Conservation (phyloP, 2,797 vertebrate genomes). For the Gallinago stenura region DNA sequence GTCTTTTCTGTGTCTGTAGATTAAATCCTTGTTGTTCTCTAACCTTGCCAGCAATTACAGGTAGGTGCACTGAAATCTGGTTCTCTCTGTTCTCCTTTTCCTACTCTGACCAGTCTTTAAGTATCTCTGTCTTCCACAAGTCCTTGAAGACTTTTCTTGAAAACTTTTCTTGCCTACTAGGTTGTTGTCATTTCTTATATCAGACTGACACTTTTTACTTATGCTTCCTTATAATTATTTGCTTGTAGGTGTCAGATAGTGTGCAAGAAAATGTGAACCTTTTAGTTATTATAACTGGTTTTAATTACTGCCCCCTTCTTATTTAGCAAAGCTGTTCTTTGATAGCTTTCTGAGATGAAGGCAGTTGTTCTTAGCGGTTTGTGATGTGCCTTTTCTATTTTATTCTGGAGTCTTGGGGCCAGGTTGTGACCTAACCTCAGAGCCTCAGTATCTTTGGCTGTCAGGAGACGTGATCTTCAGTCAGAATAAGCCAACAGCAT, state of each 20-base stretch:
- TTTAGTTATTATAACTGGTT: background rate
- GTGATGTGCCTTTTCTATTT: background rate
- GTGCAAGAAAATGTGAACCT: background rate
- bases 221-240: background rate
- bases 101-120: background rate
- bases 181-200: background rate
- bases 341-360: background rate
- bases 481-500: slow-evolving; percentile 11
- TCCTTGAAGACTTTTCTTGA: background rate
- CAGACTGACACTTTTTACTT: background rate
- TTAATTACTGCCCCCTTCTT: background rate
- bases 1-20: background rate
- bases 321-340: background rate
- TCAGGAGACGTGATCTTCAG: slow-evolving; percentile 1
- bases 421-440: slow-evolving; percentile 1
- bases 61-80: background rate
- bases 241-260: background rate
- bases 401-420: background rate
- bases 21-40: background rate
- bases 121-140: background rate
- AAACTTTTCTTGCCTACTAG: background rate
- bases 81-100: background rate
- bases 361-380: background rate
- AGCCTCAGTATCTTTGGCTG: background rate
- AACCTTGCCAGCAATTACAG: background rate